Percentiles rank a stretch among this genome's conserved stretches.
phyloP scores from a whole-genome alignment of 1,140 invertebrate species.

The Sarcophaga peregrina region DNA sequence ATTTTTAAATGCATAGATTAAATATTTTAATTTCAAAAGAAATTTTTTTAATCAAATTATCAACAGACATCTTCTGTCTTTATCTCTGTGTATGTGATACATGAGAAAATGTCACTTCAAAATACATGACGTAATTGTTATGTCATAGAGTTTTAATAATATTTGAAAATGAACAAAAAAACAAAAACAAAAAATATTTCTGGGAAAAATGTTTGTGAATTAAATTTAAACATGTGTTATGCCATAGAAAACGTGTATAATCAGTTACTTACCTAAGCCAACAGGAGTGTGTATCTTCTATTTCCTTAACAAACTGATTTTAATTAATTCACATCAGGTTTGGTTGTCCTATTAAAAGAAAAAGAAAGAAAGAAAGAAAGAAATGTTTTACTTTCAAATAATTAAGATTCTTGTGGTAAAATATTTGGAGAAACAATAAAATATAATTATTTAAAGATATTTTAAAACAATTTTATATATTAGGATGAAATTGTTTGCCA shows the following conservation, averaged over 20 bases:
- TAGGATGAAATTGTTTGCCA: no score
- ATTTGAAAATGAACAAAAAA: neutral
- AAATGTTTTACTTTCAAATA: neutral
- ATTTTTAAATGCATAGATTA: no score
- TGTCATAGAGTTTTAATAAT: conserved; percentile 10
- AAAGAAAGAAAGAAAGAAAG: no score
- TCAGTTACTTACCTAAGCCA: neutral
- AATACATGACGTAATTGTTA: neutral
- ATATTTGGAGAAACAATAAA: neutral
- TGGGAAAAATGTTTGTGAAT: no score
- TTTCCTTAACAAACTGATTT: conserved; percentile 2
- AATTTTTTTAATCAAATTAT: no score
- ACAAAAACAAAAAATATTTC: neutral
- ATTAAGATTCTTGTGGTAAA: neutral
- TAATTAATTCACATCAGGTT: neutral
- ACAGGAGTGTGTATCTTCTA: neutral
- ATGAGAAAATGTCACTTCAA: neutral
- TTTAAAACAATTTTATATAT: neutral
- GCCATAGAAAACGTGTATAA: neutral
- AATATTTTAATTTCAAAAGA: no score
- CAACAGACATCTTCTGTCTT: no score
- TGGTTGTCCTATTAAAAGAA: no score
- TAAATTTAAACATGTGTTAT: no score
- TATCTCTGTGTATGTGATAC: neutral
- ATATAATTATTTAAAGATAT: neutral